phyloP scores from a whole-genome alignment of 1,140 invertebrate species.

The Aphelenchoides fujianensis region DNA sequence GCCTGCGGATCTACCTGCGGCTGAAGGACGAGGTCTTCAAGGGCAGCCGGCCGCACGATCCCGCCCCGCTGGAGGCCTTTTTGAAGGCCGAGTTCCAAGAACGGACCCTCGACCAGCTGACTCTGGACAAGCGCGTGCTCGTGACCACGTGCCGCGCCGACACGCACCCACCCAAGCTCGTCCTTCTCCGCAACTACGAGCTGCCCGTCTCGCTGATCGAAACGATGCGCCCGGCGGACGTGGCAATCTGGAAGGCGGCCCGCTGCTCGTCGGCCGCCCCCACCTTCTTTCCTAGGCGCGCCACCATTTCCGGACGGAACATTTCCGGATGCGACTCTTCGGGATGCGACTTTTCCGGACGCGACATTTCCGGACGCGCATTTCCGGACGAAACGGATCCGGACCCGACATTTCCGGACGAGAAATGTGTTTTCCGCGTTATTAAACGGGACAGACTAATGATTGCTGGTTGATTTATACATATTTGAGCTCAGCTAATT shows the following conservation, averaged over 20 bases:
- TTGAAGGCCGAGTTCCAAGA: conserved; percentile 82
- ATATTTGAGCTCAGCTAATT: no score
- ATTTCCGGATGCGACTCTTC: conserved; percentile 90
- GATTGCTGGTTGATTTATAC: no score
- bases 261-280: conserved; percentile 32
- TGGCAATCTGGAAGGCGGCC: conserved; percentile 44
- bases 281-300: no score
- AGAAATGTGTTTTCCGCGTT: no score
- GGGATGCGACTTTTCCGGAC: no score
- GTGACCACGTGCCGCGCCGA: conserved; percentile 85
- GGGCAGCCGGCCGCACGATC: conserved; percentile 75
- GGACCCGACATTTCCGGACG: no score
- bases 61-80: conserved; percentile 77
- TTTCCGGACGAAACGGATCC: no score
- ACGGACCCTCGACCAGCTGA: conserved; percentile 29
- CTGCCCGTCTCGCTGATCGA: conserved; percentile 67
- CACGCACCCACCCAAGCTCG: conserved; percentile 81
- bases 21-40: conserved; percentile 77
- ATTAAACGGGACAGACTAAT: no score
- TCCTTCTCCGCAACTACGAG: conserved; percentile 86
- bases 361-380: no score
- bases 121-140: conserved; percentile 68
- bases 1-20: conserved; percentile 33
- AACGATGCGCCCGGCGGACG: conserved; percentile 64
- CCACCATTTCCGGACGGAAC: no score